Evolutionary conservation across 2,888 invertebrate genomes (phyloP).

Genomic region (Sinhomidia bicolor): DNA sequence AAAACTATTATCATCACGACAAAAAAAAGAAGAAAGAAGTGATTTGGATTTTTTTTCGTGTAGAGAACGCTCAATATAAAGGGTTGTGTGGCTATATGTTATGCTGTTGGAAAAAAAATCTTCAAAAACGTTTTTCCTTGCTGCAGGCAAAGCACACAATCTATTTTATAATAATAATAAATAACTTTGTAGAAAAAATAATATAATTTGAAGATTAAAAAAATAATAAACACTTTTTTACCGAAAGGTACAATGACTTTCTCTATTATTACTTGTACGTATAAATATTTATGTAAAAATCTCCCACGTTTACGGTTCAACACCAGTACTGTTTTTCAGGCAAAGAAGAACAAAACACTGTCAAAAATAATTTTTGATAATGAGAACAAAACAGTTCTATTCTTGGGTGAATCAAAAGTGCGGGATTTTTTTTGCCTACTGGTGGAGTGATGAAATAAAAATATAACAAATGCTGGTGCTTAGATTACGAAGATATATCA

Average conservation of each 20-base stretch:
- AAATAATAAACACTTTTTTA: too few relatives aligned
- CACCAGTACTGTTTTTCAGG: background rate
- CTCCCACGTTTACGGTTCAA: background rate
- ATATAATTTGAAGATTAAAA: too few relatives aligned
- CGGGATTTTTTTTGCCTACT: background rate
- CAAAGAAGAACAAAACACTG: background rate
- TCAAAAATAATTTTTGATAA: background rate
- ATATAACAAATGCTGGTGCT: background rate
- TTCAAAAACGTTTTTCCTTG: background rate
- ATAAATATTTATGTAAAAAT: conserved; percentile 28
- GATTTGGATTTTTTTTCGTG: too few relatives aligned
- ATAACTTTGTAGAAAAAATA: too few relatives aligned
- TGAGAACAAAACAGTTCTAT: background rate
- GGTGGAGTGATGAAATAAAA: too few relatives aligned
- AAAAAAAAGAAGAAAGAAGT: too few relatives aligned
- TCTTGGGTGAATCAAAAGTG: background rate
- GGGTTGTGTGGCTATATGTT: too few relatives aligned
- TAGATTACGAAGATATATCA: conserved; percentile 31
- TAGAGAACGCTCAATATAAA: background rate
- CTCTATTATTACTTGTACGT: background rate
- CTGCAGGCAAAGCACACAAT: background rate
- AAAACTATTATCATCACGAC: conserved; percentile 18
- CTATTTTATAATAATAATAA: background rate
- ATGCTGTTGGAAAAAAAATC: too few relatives aligned
- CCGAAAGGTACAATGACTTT: conserved; percentile 6